Base-by-base conservation (phyloP, 1,140 invertebrate species). In the Periplaneta americana region DNA sequence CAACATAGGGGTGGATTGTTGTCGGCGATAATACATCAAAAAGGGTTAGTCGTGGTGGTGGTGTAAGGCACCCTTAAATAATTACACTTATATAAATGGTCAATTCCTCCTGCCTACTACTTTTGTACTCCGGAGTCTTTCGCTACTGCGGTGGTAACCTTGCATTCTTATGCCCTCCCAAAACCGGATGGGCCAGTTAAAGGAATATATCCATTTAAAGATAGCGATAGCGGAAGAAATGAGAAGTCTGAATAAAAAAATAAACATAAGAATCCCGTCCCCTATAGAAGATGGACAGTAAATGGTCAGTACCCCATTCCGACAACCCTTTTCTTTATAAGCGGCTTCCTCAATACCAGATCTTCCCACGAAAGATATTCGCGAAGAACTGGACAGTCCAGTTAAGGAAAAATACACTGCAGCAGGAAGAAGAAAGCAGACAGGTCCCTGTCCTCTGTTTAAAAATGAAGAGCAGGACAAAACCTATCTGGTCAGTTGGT, bases 21-120 rank as follows among this genome's bases (percentile, higher is more conserved):
- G 48, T 10, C 28, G 48, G 22, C 6, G 22, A 66, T 66, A 28
- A 5, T 66, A n/a, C n/a, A n/a, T n/a, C n/a, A 66, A 66, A 66
- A n/a, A n/a, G 48, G 22, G n/a, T n/a, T n/a, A n/a, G n/a, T n/a
- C n/a, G n/a, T n/a, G n/a, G n/a, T n/a, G n/a, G n/a, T n/a, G 22
- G 15, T 48, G 11, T 66, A 28, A 66, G n/a, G 11, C 48, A 77
- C 75, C 75, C 75, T 77, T 77, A 77, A 77, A 77, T 76, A 77
- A 77, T 77, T 77, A 36, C 31, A 33, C 35, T 31, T 34, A 77
- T 33, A 31, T 28, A 76, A 76, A 76, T 22, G 75, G 75, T 76
- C 75, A 22, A 18, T 76, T n/a, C 75, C 13, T n/a, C 13, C 48
- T 3, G 4, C 22, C 48, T n/a, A 13, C n/a, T n/a, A n/a, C n/a